A percentile compares a stretch with the other conserved stretches of the same genome.
These are phyloP conservation scores for Leptonema lineaticorne DNA, from an alignment of 1,140 invertebrate genomes.

Conservation along the genomic window DNA sequence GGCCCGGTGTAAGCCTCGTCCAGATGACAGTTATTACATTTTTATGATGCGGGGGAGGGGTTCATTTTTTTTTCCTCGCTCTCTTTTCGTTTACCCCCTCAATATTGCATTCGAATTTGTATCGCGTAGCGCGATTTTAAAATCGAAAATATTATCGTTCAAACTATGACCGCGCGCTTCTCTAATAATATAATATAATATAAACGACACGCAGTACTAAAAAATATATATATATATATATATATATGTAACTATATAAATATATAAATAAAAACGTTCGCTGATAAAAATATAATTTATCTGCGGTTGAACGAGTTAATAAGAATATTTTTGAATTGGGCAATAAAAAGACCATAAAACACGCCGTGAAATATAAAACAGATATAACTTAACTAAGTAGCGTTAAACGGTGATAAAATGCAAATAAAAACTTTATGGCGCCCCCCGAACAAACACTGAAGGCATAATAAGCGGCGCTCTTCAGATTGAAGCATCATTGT, in stretches of 20 bases:
- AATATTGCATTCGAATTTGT: constrained; percentile 21
- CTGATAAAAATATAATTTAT: neutral
- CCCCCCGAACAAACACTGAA: neutral
- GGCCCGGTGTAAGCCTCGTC: constrained; percentile 5
- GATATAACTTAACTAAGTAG: constrained; percentile 3
- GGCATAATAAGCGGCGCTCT: neutral
- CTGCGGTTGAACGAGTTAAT: neutral
- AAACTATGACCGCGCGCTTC: too few species aligned
- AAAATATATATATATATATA: constrained; percentile 7
- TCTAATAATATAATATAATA: too few species aligned
- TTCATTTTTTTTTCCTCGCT: too few species aligned
- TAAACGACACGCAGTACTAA: too few species aligned
- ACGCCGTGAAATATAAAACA: constrained; percentile 9
- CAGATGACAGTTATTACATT: constrained; percentile 35
- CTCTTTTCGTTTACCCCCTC: too few species aligned
- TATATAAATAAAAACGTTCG: neutral
- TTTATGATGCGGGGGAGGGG: constrained; percentile 25
- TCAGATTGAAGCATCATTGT: neutral
- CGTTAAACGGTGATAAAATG: constrained; percentile 8
- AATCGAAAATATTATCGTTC: too few species aligned
- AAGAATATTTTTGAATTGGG: neutral
- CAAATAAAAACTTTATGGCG: constrained; percentile 14
- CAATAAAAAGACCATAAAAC: constrained; percentile 6
- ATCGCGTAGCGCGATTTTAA: too few species aligned
- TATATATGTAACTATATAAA: neutral